Conservation (phyloP, 2,797 vertebrate species). For the Miichthys miiuy region DNA sequence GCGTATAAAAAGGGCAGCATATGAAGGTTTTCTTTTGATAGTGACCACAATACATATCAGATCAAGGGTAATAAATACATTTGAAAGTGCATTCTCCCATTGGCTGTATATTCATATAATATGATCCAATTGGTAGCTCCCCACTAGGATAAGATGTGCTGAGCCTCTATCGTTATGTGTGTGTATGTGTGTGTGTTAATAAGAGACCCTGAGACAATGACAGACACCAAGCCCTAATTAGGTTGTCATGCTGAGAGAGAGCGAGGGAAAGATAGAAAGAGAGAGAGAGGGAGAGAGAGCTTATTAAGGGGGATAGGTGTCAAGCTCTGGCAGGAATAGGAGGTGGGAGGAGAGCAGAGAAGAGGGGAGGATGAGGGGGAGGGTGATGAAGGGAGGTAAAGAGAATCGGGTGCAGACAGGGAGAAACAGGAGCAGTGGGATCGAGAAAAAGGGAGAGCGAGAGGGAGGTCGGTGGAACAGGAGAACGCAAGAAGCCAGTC, state of each 20-base stretch:
- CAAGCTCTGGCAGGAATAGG: constrained; percentile 75
- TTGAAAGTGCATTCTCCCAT: constrained; percentile 18
- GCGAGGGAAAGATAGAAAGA: constrained; percentile 53
- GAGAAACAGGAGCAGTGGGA: constrained; percentile 12
- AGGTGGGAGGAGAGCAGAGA: constrained; percentile 61
- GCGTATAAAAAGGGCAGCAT: neutral
- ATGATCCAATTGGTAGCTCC: constrained; percentile 52
- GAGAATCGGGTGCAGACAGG: constrained; percentile 25
- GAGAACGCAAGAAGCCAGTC: constrained; percentile 1
- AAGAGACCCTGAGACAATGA: constrained; percentile 81
- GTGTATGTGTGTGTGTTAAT: constrained; percentile 69
- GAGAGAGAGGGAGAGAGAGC: constrained; percentile 61
- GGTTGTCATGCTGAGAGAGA: constrained; percentile 80
- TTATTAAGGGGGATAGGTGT: constrained; percentile 81
- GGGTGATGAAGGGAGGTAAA: constrained; percentile 27
- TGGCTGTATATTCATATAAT: constrained; percentile 36
- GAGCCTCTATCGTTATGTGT: constrained; percentile 26
- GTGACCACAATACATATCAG: constrained; percentile 4
- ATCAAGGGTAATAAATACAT: constrained; percentile 18
- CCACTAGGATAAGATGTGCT: constrained; percentile 41
- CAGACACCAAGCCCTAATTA: constrained; percentile 84
- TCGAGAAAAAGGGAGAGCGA: neutral
- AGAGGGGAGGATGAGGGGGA: constrained; percentile 30
- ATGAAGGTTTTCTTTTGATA: neutral
- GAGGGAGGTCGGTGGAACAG: constrained; percentile 1